These are phyloP conservation scores for Ataeniobius toweri DNA, from an alignment of 2,797 vertebrate species.

Conservation along the genomic window DNA sequence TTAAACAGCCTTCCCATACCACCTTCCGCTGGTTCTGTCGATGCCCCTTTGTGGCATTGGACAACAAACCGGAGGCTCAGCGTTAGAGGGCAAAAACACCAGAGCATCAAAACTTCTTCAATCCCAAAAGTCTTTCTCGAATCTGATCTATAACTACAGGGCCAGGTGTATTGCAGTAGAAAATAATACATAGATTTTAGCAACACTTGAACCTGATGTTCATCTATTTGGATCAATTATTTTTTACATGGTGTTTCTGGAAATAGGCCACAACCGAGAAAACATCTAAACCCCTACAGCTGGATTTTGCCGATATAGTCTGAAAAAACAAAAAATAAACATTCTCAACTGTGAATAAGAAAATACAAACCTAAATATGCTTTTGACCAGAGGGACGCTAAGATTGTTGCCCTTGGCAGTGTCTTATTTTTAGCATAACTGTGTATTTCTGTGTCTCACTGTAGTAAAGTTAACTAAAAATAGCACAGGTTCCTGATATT, in stretches of 20 bases:
- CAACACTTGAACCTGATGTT: background rate
- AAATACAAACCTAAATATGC: conserved; percentile 32
- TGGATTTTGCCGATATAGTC: conserved; percentile 31
- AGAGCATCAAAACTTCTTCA: conserved; percentile 51
- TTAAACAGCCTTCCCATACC: conserved; percentile 35
- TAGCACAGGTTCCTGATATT: too few relatives aligned
- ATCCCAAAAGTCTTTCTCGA: conserved; percentile 29
- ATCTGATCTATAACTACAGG: conserved; percentile 1
- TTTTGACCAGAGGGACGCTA: conserved; percentile 26
- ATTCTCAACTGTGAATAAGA: background rate
- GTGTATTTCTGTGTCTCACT: background rate
- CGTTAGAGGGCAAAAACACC: conserved; percentile 40
- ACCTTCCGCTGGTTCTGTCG: background rate
- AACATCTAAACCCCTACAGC: conserved; percentile 16
- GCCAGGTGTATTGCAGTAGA: conserved; percentile 35
- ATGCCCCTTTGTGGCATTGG: conserved; percentile 13
- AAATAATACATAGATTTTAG: background rate
- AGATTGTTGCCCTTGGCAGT: background rate
- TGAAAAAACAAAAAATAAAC: background rate
- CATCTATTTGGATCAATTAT: conserved; percentile 2
- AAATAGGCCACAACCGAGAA: background rate
- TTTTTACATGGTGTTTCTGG: background rate
- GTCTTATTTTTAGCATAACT: background rate
- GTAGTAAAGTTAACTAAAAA: background rate
- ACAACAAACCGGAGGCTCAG: conserved; percentile 32